phyloP scores from a whole-genome alignment of 2,888 invertebrate species.

The Myopa testacea region DNA sequence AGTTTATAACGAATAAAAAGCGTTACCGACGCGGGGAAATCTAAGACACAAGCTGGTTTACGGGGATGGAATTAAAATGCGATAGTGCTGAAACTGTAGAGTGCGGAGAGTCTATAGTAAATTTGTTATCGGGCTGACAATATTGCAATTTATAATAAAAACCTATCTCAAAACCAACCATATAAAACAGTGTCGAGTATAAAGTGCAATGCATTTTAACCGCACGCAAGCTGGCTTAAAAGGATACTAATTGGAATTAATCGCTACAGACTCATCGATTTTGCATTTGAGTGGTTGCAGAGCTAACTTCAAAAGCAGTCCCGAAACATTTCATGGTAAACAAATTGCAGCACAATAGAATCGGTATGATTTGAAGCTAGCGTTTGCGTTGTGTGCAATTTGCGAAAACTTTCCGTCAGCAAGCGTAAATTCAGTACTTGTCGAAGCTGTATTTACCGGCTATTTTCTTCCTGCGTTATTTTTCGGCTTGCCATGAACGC shows the following conservation, averaged over 20 bases:
- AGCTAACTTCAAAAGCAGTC: not conserved
- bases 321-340: not conserved
- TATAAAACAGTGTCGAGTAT: not conserved
- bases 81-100: not conserved
- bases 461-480: not conserved
- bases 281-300: slow-evolving; percentile 15
- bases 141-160: not conserved
- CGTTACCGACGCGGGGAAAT: not conserved
- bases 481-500: slow-evolving; percentile 67
- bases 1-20: not conserved
- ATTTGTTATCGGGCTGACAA: slow-evolving; percentile 14
- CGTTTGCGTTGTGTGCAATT: not conserved
- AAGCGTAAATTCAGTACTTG: slow-evolving; percentile 21
- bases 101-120: not conserved
- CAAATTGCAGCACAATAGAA: not conserved
- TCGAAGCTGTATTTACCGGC: not conserved
- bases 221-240: too few species aligned
- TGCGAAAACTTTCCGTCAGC: not conserved
- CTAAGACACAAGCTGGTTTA: not conserved
- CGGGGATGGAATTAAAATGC: slow-evolving; percentile 25
- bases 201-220: not conserved
- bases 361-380: not conserved
- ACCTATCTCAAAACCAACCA: not conserved
- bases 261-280: slow-evolving; percentile 25
- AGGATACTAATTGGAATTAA: not conserved